Evolutionary conservation across 2,113 vertebrate genomes (phyloP).

Genomic region (Ailuropoda melanoleuca): DNA sequence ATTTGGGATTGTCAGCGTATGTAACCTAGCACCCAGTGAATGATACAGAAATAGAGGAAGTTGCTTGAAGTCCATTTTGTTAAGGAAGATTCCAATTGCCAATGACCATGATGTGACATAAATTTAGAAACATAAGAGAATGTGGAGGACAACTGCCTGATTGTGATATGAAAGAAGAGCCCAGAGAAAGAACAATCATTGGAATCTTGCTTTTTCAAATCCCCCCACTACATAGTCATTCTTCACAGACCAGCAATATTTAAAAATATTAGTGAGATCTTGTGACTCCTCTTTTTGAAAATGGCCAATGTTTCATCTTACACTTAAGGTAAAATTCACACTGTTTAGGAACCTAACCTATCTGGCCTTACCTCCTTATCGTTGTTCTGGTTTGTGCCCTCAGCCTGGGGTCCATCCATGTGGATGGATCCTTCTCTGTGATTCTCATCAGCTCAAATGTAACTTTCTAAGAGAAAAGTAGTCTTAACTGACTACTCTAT

Average conservation of each 20-base stretch:
- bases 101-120: background rate
- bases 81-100: background rate
- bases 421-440: background rate
- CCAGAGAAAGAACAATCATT: background rate
- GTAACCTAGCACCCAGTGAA: background rate
- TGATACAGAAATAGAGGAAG: background rate
- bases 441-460: background rate
- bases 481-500: background rate
- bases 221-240: background rate
- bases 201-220: background rate
- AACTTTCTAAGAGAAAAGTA: background rate
- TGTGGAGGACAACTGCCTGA: background rate
- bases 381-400: background rate
- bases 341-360: background rate
- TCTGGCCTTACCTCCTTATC: background rate
- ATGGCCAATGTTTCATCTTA: background rate
- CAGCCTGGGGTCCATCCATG: background rate
- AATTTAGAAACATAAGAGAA: background rate
- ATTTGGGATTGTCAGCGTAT: background rate
- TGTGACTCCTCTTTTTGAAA: background rate
- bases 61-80: background rate
- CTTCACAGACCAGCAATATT: conserved; percentile 20
- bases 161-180: background rate
- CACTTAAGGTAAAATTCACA: background rate
- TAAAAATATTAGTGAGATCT: background rate